Evolutionary conservation across 2,113 vertebrate genomes (phyloP).

Genomic region (Paratilapia polleni): DNA sequence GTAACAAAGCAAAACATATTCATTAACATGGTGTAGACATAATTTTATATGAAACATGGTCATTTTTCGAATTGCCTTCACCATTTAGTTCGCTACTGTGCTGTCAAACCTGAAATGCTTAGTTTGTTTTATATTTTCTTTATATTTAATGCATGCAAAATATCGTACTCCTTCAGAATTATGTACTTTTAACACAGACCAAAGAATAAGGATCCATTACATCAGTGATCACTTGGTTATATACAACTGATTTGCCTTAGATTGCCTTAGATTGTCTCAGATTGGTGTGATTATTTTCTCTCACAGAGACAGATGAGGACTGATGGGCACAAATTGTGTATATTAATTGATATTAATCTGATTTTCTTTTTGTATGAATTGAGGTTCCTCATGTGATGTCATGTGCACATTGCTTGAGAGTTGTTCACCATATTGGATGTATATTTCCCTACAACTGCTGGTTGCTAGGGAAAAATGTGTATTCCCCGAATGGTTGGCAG

Average conservation of each 20-base stretch:
- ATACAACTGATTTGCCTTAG: not conserved
- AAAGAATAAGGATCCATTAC: not conserved
- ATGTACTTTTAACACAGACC: not conserved
- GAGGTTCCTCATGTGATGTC: too few relatives aligned
- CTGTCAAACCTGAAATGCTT: not conserved
- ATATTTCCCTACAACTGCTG: too few relatives aligned
- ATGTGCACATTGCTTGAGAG: too few relatives aligned
- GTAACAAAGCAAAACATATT: not conserved
- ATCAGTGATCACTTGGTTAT: constrained; percentile 7
- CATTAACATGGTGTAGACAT: too few relatives aligned
- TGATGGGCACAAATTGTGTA: not conserved
- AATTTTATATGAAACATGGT: not conserved
- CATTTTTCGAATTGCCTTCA: too few relatives aligned
- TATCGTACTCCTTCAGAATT: not conserved
- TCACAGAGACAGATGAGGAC: not conserved
- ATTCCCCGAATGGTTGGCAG: too few relatives aligned
- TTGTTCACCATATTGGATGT: too few relatives aligned
- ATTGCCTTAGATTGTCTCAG: not conserved
- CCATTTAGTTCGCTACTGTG: not conserved
- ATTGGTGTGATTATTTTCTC: not conserved
- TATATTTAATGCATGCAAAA: not conserved
- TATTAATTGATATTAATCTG: not conserved
- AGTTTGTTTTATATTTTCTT: not conserved
- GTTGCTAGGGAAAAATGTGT: too few relatives aligned
- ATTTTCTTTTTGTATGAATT: not conserved